Evolutionary conservation across 2,888 invertebrate genomes (phyloP).

Genomic region (Eupithecia vulgata): DNA sequence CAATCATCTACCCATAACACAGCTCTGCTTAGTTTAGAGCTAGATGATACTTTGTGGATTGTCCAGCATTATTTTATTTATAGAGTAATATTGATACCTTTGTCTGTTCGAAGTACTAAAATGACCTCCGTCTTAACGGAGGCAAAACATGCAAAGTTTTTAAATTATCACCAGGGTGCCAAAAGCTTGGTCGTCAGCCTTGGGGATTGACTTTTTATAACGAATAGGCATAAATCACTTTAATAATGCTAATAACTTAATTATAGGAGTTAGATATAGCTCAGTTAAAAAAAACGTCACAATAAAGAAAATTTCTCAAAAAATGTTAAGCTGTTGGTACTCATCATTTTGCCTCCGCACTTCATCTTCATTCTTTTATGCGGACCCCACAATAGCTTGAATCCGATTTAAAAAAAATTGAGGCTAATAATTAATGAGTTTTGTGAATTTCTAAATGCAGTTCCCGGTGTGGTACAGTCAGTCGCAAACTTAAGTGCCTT

Average conservation of each 20-base stretch:
- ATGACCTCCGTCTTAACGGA: too few species aligned
- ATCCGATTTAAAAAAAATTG: neutral
- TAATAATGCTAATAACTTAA: too few species aligned
- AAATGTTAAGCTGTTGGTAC: neutral
- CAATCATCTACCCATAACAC: too few species aligned
- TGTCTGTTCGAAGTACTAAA: too few species aligned
- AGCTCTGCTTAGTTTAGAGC: too few species aligned
- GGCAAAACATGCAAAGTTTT: neutral
- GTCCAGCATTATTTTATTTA: too few species aligned
- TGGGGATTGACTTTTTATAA: too few species aligned
- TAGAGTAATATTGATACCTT: too few species aligned
- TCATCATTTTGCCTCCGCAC: neutral
- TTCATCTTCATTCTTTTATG: neutral
- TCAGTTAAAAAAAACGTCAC: neutral
- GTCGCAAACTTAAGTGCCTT: neutral
- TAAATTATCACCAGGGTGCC: neutral
- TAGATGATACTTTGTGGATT: too few species aligned
- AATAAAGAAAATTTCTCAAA: neutral
- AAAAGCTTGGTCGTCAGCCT: neutral
- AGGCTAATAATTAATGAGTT: constrained; percentile 14
- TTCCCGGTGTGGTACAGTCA: constrained; percentile 10
- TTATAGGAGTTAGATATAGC: too few species aligned
- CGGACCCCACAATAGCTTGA: neutral
- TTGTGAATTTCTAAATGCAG: constrained; percentile 18
- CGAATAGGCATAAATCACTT: neutral